phyloP scores from a whole-genome alignment of 2,888 invertebrate species.

The Dorcus parallelipipedus region DNA sequence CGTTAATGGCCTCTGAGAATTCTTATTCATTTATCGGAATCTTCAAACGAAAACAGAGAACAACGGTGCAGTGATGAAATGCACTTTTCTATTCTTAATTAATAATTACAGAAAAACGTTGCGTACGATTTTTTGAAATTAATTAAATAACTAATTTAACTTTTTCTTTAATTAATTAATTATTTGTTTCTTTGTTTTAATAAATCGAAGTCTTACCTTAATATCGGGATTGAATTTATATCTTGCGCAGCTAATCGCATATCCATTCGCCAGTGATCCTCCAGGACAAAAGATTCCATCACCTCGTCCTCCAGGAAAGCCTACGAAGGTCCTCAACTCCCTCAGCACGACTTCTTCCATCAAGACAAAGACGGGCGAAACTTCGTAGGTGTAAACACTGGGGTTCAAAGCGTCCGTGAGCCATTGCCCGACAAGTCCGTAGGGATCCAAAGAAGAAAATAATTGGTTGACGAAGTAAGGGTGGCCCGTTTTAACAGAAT shows the following conservation, averaged over 20 bases:
- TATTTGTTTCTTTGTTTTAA: neutral
- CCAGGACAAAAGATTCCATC: constrained; percentile 90
- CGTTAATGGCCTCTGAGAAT: too few relatives aligned
- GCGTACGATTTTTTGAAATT: too few relatives aligned
- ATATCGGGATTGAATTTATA: constrained; percentile 67
- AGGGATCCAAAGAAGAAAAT: constrained; percentile 81
- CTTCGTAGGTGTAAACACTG: constrained; percentile 87
- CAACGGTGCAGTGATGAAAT: too few relatives aligned
- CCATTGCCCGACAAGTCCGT: constrained; percentile 81
- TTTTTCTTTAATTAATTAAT: too few relatives aligned
- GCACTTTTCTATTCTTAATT: too few relatives aligned
- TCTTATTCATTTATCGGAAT: too few relatives aligned
- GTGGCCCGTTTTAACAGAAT: constrained; percentile 87
- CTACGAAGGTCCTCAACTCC: constrained; percentile 77
- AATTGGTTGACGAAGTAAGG: constrained; percentile 88
- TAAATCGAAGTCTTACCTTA: constrained; percentile 56
- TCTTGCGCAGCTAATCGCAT: constrained; percentile 84
- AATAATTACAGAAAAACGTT: too few relatives aligned
- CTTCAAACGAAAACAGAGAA: too few relatives aligned
- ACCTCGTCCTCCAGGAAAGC: constrained; percentile 69
- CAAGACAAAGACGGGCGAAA: constrained; percentile 81
- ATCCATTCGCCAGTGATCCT: constrained; percentile 86
- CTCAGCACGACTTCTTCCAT: constrained; percentile 80
- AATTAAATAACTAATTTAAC: too few relatives aligned
- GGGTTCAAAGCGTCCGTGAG: constrained; percentile 81